Percentiles rank a stretch among this genome's conserved stretches.
Evolutionary conservation across 2,113 vertebrate genomes (phyloP).

Genomic region (Dolichallabes microphthalmus): DNA sequence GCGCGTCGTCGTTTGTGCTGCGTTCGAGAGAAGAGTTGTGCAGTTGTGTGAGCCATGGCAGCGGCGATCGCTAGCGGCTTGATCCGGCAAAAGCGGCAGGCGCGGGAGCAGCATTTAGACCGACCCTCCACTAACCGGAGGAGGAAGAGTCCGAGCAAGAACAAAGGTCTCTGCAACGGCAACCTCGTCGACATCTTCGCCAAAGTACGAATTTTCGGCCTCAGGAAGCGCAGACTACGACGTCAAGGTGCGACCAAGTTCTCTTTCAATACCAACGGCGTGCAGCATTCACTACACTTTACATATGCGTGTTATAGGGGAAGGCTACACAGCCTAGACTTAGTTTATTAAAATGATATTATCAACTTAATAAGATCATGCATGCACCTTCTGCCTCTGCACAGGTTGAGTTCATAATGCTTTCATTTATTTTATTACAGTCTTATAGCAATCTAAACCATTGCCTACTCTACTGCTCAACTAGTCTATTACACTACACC

Average conservation of each 20-base stretch:
- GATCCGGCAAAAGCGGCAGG: conserved; percentile 97
- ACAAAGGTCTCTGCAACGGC: conserved; percentile 93
- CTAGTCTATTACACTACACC: not conserved
- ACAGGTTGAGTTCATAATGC: not conserved
- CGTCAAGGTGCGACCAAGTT: conserved; percentile 87
- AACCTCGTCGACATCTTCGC: conserved; percentile 99
- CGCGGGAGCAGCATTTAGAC: conserved; percentile 95
- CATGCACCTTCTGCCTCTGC: not conserved
- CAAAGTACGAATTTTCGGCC: conserved; percentile 99
- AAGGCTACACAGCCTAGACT: not conserved
- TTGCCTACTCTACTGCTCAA: not conserved
- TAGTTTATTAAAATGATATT: not conserved
- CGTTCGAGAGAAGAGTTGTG: conserved; percentile 57
- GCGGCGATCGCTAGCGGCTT: conserved; percentile 96
- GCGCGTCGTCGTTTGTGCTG: conserved; percentile 69
- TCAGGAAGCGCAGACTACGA: conserved; percentile 95
- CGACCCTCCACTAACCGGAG: conserved; percentile 89
- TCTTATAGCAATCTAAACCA: not conserved
- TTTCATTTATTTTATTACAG: not conserved
- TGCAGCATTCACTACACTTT: not conserved
- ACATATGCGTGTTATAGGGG: not conserved
- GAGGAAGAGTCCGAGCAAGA: conserved; percentile 96
- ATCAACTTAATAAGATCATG: not conserved
- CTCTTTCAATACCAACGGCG: not conserved
- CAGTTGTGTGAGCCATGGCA: conserved; percentile 82